phyloP scores from a whole-genome alignment of 2,888 invertebrate genomes.

The Diabrotica balteata region DNA sequence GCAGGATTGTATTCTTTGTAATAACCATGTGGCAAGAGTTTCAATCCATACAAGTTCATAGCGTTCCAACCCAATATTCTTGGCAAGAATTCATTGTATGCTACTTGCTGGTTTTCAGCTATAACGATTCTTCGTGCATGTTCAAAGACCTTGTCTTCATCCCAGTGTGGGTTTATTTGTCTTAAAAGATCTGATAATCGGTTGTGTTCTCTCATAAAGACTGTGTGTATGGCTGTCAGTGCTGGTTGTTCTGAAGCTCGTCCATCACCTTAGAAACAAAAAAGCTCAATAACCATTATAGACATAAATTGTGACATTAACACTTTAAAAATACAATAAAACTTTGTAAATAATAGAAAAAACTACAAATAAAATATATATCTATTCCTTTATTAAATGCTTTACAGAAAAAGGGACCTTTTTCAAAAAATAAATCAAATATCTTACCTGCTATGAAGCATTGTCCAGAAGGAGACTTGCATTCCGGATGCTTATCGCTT shows the following conservation, averaged over 20 bases:
- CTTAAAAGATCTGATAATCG: constrained; percentile 80
- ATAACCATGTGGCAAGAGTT: constrained; percentile 81
- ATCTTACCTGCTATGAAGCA: constrained; percentile 79
- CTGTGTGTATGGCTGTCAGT: constrained; percentile 85
- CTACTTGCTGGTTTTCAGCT: constrained; percentile 81
- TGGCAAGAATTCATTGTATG: constrained; percentile 90
- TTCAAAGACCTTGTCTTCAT: constrained; percentile 83
- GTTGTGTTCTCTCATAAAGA: constrained; percentile 91
- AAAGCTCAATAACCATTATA: not conserved
- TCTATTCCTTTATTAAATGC: too few species aligned
- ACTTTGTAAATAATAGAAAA: too few species aligned
- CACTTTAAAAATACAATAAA: too few species aligned
- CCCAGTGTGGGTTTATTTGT: constrained; percentile 88
- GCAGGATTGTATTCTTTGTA: constrained; percentile 88
- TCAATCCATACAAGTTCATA: constrained; percentile 86
- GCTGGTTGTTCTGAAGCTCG: constrained; percentile 93
- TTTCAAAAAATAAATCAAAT: too few species aligned
- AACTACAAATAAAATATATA: too few species aligned
- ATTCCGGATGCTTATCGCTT: constrained; percentile 82
- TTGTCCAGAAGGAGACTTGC: constrained; percentile 82
- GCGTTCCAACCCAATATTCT: constrained; percentile 89
- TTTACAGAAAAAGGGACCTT: too few species aligned
- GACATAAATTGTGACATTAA: too few species aligned
- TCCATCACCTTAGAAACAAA: constrained; percentile 69
- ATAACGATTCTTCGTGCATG: constrained; percentile 78